Evolutionary conservation across 92 coral and sea anemone genomes (phyloP).

Genomic region (Actinostola sp.): DNA sequence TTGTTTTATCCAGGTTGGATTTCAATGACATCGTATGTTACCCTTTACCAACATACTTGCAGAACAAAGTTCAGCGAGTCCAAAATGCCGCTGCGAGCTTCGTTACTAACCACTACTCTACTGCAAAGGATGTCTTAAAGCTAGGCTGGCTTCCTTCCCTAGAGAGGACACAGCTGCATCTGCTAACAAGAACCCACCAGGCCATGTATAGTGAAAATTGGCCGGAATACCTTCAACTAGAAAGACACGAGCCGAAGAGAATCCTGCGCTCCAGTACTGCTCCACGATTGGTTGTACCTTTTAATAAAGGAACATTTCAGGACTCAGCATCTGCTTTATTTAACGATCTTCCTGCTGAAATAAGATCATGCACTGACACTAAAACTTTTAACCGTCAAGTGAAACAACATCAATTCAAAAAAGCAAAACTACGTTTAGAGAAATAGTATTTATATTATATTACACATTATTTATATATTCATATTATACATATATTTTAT

Average conservation of each 20-base stretch:
- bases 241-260: background rate
- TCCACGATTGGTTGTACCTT: background rate
- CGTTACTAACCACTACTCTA: slow-evolving; percentile 34
- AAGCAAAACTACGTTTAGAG: no score
- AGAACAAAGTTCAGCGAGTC: slow-evolving; percentile 48
- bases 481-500: no score
- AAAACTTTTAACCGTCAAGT: no score
- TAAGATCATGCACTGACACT: no score
- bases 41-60: slow-evolving; percentile 46
- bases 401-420: no score
- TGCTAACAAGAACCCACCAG: background rate
- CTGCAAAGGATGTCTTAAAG: background rate
- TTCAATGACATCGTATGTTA: slow-evolving; percentile 35
- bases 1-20: slow-evolving; percentile 55
- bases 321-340: background rate
- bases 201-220: background rate
- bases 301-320: slow-evolving; percentile 7
- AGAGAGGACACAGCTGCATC: background rate
- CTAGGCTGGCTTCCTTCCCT: slow-evolving; percentile 1
- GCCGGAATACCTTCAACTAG: background rate
- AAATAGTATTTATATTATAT: no score
- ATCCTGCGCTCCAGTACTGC: background rate
- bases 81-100: slow-evolving; percentile 52
- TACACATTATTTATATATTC: no score
- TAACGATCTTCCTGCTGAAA: slow-evolving; percentile 10